phyloP scores from a whole-genome alignment of 2,113 vertebrate genomes.

The Falcunculus frontatus region DNA sequence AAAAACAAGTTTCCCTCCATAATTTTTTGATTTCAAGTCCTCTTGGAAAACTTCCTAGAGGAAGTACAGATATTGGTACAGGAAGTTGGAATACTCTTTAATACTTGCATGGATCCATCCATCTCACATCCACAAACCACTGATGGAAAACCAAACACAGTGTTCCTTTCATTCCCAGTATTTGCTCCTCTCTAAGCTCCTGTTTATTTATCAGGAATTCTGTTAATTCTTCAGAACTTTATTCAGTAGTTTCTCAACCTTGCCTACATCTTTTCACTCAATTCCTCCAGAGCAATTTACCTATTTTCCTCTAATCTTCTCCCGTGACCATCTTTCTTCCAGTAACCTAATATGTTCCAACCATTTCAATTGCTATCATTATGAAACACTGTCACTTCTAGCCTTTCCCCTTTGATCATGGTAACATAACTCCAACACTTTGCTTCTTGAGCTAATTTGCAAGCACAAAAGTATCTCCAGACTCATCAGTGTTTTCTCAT shows the following conservation, averaged over 20 bases:
- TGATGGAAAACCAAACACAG: not conserved
- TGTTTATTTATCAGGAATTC: too few species aligned
- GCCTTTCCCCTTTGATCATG: not conserved
- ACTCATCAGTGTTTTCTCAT: not conserved
- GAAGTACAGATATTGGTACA: not conserved
- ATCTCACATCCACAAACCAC: not conserved
- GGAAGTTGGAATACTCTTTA: not conserved
- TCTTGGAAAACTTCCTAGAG: not conserved
- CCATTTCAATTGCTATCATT: not conserved
- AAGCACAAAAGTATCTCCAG: not conserved
- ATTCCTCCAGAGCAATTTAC: not conserved
- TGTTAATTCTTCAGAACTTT: not conserved
- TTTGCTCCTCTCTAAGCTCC: not conserved
- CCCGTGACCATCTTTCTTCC: not conserved
- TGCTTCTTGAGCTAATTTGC: not conserved
- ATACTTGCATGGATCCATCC: not conserved
- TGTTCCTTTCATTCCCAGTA: not conserved
- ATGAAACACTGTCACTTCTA: not conserved
- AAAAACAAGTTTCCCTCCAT: fast-evolving
- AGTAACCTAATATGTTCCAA: not conserved
- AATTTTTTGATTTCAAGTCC: not conserved
- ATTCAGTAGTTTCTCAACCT: not conserved
- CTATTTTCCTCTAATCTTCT: not conserved
- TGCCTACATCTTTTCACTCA: not conserved
- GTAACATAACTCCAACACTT: not conserved